Conservation (phyloP, 2,797 vertebrate genomes). For the Leptodactylus fallax region DNA sequence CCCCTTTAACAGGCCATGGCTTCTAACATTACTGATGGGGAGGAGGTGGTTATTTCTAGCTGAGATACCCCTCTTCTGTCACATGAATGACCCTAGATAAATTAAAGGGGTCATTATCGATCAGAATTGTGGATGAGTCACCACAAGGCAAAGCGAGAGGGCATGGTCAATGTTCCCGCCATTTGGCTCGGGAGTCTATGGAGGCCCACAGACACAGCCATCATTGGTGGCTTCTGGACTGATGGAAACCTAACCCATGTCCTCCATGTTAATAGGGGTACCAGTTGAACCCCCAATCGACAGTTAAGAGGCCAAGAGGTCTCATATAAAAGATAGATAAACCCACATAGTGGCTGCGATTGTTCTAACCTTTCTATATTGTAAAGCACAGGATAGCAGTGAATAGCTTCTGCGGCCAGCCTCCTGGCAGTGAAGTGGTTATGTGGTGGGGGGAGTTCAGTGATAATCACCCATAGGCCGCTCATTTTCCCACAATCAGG, state of each 20-base stretch:
- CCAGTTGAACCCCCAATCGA: no score
- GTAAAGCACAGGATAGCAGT: neutral
- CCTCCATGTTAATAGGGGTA: no score
- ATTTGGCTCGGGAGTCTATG: no score
- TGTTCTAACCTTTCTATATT: neutral
- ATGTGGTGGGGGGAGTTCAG: conserved; percentile 68
- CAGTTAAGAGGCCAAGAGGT: no score
- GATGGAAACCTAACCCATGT: neutral
- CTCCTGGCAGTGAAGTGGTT: conserved; percentile 61
- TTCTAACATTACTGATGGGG: neutral
- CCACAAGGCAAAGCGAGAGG: no score
- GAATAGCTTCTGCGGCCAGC: neutral
- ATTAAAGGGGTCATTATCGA: conserved; percentile 1
- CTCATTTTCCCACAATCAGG: conserved; percentile 58
- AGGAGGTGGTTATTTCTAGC: neutral
- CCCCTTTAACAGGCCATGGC: neutral
- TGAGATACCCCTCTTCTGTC: neutral
- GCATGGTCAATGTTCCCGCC: no score
- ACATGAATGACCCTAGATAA: neutral
- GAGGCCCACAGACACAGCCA: neutral
- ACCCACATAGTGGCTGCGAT: neutral
- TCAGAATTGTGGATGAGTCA: no score
- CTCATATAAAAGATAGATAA: neutral
- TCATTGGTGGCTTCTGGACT: neutral
- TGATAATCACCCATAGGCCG: conserved; percentile 67